Percentiles rank a stretch among this genome's conserved stretches.
Evolutionary conservation across 2,888 invertebrate genomes (phyloP).

Genomic region (Liodrosophila aerea): DNA sequence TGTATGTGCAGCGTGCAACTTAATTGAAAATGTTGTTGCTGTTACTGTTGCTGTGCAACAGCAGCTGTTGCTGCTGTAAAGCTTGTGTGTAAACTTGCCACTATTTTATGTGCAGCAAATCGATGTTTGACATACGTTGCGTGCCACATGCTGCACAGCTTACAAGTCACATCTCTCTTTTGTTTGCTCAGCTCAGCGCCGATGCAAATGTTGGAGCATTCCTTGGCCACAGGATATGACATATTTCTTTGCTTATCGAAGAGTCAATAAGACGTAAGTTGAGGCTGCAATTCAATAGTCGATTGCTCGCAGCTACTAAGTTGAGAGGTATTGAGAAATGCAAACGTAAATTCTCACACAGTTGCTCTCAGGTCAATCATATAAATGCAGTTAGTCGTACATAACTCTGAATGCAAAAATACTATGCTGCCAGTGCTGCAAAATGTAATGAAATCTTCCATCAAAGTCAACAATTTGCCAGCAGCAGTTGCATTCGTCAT

Average conservation of each 20-base stretch:
- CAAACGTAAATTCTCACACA: too few species aligned
- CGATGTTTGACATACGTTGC: conserved; percentile 34
- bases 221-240: conserved; percentile 17
- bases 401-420: too few species aligned
- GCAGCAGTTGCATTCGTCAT: too few species aligned
- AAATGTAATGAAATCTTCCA: conserved; percentile 51
- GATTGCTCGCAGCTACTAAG: too few species aligned
- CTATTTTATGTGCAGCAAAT: conserved; percentile 4
- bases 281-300: too few species aligned
- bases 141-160: background rate
- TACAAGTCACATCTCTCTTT: too few species aligned
- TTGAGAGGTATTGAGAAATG: too few species aligned
- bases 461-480: conserved; percentile 38
- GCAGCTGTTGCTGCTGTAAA: conserved; percentile 2
- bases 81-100: conserved; percentile 6
- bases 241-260: background rate
- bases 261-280: too few species aligned
- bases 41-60: conserved; percentile 5
- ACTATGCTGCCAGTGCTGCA: too few species aligned
- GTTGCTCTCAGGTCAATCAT: background rate
- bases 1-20: conserved; percentile 46
- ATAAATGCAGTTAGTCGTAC: conserved; percentile 1
- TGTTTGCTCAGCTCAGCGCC: too few species aligned
- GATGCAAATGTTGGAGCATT: conserved; percentile 17
- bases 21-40: conserved; percentile 54